phyloP scores from a whole-genome alignment of 2,113 vertebrate species.

The Bufo gargarizans region DNA sequence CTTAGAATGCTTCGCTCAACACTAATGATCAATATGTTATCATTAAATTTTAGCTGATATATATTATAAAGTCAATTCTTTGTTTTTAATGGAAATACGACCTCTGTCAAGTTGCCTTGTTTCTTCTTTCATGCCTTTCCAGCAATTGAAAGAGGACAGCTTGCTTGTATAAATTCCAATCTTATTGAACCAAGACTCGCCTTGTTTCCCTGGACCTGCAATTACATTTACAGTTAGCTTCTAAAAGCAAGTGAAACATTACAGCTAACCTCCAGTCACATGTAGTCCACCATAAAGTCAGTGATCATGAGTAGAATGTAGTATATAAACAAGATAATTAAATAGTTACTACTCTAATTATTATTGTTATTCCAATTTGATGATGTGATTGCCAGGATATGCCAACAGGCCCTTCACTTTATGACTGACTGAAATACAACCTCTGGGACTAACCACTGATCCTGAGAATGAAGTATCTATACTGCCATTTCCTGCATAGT shows the following conservation, averaged over 20 bases:
- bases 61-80: not conserved
- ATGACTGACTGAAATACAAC: too few species aligned
- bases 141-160: slow-evolving; percentile 63
- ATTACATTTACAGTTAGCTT: not conserved
- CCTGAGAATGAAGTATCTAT: too few species aligned
- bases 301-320: not conserved
- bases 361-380: too few species aligned
- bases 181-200: slow-evolving; percentile 60
- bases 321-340: not conserved
- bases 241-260: not conserved
- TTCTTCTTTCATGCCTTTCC: slow-evolving; percentile 60
- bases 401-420: too few species aligned
- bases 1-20: too few species aligned
- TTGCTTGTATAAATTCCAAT: slow-evolving; percentile 64
- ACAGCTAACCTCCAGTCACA: not conserved
- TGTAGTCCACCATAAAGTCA: too few species aligned
- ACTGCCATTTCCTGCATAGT: too few species aligned
- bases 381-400: too few species aligned
- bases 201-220: slow-evolving; percentile 56
- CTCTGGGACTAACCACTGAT: too few species aligned
- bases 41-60: not conserved
- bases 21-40: too few species aligned
- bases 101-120: slow-evolving; percentile 59
- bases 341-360: too few species aligned
- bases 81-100: slow-evolving; percentile 51